Evolutionary conservation across 2,888 invertebrate species (phyloP).

Genomic region (Therioaphis trifolii): DNA sequence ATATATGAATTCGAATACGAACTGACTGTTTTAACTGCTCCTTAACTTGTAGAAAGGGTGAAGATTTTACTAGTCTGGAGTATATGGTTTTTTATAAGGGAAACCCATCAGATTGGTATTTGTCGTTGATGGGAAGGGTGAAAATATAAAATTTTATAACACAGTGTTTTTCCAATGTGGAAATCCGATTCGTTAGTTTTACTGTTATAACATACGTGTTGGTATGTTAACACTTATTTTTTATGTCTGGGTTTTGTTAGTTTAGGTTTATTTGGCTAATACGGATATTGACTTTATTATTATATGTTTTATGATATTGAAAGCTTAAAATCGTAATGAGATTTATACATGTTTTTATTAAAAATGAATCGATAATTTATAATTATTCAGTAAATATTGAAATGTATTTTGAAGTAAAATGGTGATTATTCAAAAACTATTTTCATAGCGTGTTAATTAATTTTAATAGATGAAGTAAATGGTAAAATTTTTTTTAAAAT

Average conservation of each 20-base stretch:
- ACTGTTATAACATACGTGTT: conserved; percentile 8
- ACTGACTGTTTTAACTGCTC: conserved; percentile 17
- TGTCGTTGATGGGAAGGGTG: background rate
- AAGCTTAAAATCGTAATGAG: too few species aligned
- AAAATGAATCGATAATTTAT: too few species aligned
- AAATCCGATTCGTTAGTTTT: conserved; percentile 40
- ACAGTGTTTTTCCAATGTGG: background rate
- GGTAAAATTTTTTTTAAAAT: too few species aligned
- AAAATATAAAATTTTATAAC: conserved; percentile 25
- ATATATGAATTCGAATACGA: conserved; percentile 31
- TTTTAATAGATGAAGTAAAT: too few species aligned
- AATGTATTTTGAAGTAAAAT: background rate
- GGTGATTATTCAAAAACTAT: too few species aligned
- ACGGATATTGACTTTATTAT: background rate
- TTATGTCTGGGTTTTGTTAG: background rate
- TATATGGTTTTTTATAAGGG: background rate
- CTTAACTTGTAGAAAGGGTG: background rate
- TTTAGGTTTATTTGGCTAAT: background rate
- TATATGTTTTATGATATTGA: too few species aligned
- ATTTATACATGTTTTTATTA: too few species aligned
- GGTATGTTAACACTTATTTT: conserved; percentile 24
- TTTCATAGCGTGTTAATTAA: too few species aligned
- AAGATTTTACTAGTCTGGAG: conserved; percentile 31
- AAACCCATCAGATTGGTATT: conserved; percentile 11
- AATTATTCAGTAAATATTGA: background rate